A percentile compares a stretch with the other conserved stretches of the same genome.
Evolutionary conservation across 2,113 vertebrate genomes (phyloP).

Genomic region (Peromyscus maniculatus): DNA sequence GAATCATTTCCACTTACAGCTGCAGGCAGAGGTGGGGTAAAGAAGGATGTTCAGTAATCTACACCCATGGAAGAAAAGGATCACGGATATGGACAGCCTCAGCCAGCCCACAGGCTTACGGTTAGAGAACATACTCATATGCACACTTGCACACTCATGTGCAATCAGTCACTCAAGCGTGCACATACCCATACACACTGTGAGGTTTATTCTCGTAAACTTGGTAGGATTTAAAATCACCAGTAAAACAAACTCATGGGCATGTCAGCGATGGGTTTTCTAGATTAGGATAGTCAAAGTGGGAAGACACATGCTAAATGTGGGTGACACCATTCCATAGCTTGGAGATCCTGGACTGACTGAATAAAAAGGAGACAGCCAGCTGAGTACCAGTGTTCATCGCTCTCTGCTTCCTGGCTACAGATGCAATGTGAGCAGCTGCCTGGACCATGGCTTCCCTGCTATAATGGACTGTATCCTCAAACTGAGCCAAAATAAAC

Average conservation of each 20-base stretch:
- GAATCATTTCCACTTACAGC: not conserved
- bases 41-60: not conserved
- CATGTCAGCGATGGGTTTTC: not conserved
- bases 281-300: not conserved
- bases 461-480: not conserved
- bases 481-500: not conserved
- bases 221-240: not conserved
- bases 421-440: not conserved
- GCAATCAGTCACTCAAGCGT: too few relatives aligned
- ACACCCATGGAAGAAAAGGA: not conserved
- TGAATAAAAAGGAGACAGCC: not conserved
- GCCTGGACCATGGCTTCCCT: not conserved
- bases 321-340: not conserved
- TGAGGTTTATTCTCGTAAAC: not conserved
- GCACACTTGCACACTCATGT: not conserved
- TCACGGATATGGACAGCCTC: not conserved
- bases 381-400: not conserved
- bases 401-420: not conserved
- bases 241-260: not conserved
- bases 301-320: not conserved
- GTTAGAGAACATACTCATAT: not conserved
- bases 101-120: not conserved
- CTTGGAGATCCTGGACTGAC: not conserved
- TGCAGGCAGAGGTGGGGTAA: not conserved
- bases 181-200: not conserved